phyloP scores from a whole-genome alignment of 1,140 invertebrate genomes.

The Conus betulinus region DNA sequence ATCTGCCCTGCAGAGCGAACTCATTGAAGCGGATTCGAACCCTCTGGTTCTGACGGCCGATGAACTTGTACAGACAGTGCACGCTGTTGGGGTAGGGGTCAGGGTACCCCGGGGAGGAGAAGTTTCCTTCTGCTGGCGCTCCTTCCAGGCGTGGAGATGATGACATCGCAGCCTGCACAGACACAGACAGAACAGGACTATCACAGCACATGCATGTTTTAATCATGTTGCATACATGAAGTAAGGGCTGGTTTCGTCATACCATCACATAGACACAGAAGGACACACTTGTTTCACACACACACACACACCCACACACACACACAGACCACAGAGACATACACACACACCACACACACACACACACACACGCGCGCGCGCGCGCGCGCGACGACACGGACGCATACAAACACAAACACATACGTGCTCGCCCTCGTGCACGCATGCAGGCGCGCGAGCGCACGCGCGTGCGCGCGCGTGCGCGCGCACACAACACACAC shows the following conservation, averaged over 20 bases:
- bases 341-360: too few species aligned
- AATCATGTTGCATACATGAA: too few species aligned
- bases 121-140: not conserved
- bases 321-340: not conserved
- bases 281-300: too few species aligned
- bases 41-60: conserved; percentile 92
- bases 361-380: too few species aligned
- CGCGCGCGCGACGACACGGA: too few species aligned
- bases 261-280: not conserved
- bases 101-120: conserved; percentile 64
- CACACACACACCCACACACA: too few species aligned
- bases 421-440: too few species aligned
- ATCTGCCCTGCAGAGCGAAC: conserved; percentile 93
- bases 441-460: not conserved
- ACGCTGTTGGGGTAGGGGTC: conserved; percentile 56
- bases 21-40: conserved; percentile 93
- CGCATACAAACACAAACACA: too few species aligned
- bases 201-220: not conserved
- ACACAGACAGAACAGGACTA: not conserved
- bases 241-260: too few species aligned
- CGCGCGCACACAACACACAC: not conserved
- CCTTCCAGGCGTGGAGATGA: too few species aligned
- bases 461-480: not conserved
- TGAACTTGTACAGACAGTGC: conserved; percentile 94
- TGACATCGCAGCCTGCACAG: not conserved